Evolutionary conservation across 2,888 invertebrate genomes (phyloP), one percentile per base, ranked within the genome.

Genomic region (Magallana nippona): DNA sequence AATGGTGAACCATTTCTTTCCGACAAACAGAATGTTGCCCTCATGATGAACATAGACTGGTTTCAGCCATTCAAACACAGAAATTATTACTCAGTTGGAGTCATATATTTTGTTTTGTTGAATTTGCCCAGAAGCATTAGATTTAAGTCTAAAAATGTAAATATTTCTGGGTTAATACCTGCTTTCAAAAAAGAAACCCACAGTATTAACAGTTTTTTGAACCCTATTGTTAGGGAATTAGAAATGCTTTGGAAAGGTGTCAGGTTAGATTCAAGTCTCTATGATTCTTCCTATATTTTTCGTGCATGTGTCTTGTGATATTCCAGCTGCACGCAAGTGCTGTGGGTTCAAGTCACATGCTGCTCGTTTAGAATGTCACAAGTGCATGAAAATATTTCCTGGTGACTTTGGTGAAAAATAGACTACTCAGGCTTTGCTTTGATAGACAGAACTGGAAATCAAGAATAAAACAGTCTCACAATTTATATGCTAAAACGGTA

Each of bases 41-140:
- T 78, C 15, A 78, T 78, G 78, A 32, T 78, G 55, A 78, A 78
- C 17, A 78, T 78, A 44, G 78, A 78, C 44, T 78, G 78, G 78
- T 78, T 78, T 19, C 78, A 78, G 55, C 44, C 55, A 17, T 78
- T 78, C 19, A 78, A 55, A n/a, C 27, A 78, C 10, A 78, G 78
- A 17, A 78, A 55, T 32, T 15, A 78, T 78, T 78, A 78, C 44
- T 78, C 78, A 44, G 78, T 78, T 27, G 32, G 78, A 44, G 32
- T 78, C 15, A 78, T 78, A 17, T 78, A 78, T 55, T 78, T 55
- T 44, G 78, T 15, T 15, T 17, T 78, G 13, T 17, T 78, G 17
- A 55, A 78, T 78, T 19, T 78, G 44, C 32, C 78, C 10, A 78
- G 78, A 19, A 78, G 44, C 44, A 78, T 78, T 19, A 78, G 32